Evolutionary conservation across 2,888 invertebrate genomes (phyloP).

Genomic region (Sabellastarte sp.): DNA sequence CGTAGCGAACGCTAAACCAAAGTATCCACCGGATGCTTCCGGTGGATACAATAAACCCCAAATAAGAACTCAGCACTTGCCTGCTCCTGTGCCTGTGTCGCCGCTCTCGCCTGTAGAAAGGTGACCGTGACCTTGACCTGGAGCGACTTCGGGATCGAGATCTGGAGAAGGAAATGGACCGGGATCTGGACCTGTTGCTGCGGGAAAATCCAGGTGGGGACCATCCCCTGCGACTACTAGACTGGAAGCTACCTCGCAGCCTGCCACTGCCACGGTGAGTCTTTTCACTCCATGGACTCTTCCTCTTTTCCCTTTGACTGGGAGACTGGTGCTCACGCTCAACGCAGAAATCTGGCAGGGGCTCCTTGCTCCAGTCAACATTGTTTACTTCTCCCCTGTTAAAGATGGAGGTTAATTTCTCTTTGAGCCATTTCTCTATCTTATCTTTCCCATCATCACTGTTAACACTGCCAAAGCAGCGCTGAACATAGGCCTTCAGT

Average conservation of each 20-base stretch:
- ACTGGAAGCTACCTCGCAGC: no score
- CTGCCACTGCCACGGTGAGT: constrained; percentile 6
- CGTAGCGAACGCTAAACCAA: no score
- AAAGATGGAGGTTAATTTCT: constrained; percentile 87
- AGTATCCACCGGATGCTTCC: no score
- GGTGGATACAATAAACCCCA: no score
- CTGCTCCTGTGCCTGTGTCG: constrained; percentile 12
- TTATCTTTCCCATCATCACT: constrained; percentile 87
- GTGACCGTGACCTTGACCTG: constrained; percentile 48
- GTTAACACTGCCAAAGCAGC: constrained; percentile 87
- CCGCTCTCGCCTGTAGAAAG: constrained; percentile 26
- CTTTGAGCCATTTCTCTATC: constrained; percentile 90
- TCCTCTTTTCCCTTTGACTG: neutral
- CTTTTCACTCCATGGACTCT: no score
- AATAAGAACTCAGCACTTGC: constrained; percentile 1
- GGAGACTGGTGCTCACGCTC: neutral
- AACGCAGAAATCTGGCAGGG: constrained; percentile 68
- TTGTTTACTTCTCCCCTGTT: constrained; percentile 83
- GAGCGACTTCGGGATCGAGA: constrained; percentile 35
- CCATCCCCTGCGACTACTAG: no score
- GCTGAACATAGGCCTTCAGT: constrained; percentile 83
- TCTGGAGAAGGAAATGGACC: constrained; percentile 15
- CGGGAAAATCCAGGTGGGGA: neutral
- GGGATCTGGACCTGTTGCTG: neutral
- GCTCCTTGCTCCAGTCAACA: constrained; percentile 93